A percentile compares a stretch with the other conserved stretches of the same genome.
Evolutionary conservation across 2,113 vertebrate species (phyloP).

Genomic region (Odocoileus hemionus): DNA sequence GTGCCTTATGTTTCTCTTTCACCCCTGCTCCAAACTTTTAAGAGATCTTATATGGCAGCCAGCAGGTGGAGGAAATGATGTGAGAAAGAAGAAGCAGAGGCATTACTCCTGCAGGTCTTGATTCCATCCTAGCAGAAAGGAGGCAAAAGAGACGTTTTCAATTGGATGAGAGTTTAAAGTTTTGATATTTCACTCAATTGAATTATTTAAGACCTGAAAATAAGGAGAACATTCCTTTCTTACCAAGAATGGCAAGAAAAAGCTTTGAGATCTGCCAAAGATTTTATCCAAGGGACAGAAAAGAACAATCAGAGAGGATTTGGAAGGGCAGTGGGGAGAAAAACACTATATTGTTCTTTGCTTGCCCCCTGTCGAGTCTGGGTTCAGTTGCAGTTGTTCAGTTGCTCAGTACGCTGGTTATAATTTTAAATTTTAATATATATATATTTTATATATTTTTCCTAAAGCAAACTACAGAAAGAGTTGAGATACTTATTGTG

Average conservation of each 20-base stretch:
- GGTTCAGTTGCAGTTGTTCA: neutral
- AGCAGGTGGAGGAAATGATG: neutral
- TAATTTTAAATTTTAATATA: neutral
- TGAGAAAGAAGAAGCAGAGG: neutral
- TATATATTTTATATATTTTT: neutral
- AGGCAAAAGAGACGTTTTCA: neutral
- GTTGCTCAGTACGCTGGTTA: neutral
- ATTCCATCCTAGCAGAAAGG: neutral
- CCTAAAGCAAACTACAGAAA: neutral
- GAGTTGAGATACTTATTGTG: neutral
- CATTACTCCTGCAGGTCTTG: neutral
- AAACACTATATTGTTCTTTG: neutral
- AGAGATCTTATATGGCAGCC: neutral
- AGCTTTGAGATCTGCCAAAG: neutral
- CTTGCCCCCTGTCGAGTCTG: neutral
- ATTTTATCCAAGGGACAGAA: neutral
- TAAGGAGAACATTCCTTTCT: neutral
- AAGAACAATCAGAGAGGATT: neutral
- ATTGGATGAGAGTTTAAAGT: neutral
- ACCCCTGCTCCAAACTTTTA: neutral
- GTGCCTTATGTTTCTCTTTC: neutral
- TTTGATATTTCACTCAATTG: neutral
- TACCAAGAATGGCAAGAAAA: neutral
- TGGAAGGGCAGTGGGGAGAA: neutral
- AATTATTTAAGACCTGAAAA: neutral